A percentile compares a stretch with the other conserved stretches of the same genome.
Evolutionary conservation across 2,888 invertebrate genomes (phyloP).

Genomic region (Athripsodes cinereus): DNA sequence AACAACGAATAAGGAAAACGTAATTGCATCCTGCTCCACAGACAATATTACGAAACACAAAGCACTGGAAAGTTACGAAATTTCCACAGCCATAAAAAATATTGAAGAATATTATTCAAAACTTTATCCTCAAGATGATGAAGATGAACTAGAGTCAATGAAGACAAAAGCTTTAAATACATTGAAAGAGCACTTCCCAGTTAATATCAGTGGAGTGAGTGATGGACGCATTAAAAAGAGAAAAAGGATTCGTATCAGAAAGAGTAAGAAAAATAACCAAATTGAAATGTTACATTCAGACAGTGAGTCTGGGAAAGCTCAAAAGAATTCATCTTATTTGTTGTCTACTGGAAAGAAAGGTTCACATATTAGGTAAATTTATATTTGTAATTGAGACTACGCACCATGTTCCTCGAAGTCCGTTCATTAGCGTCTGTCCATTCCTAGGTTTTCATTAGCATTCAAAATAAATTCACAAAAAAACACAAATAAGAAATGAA

Average conservation of each 20-base stretch:
- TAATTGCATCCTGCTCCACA: constrained; percentile 1
- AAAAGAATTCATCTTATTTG: constrained; percentile 12
- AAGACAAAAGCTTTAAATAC: constrained; percentile 21
- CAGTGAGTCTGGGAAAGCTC: constrained; percentile 18
- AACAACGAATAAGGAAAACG: constrained; percentile 14
- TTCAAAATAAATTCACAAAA: too few species aligned
- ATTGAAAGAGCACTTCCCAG: constrained; percentile 20
- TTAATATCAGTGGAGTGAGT: constrained; percentile 20
- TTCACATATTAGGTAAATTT: constrained; percentile 20
- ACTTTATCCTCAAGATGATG: constrained; percentile 10
- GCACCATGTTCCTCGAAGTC: too few species aligned
- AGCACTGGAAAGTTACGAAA: constrained; percentile 13
- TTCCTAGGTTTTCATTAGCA: too few species aligned
- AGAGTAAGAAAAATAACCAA: constrained; percentile 22
- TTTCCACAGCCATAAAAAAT: constrained; percentile 18
- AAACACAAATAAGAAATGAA: too few species aligned
- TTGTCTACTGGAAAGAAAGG: constrained; percentile 19
- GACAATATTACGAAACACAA: constrained; percentile 10
- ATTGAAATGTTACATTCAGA: constrained; percentile 22
- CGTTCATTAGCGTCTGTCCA: too few species aligned
- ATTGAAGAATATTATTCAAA: constrained; percentile 23
- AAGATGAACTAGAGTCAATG: constrained; percentile 19
- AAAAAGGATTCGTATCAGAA: constrained; percentile 24
- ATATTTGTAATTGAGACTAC: too few species aligned
- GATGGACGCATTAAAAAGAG: constrained; percentile 25